Percentiles rank a stretch among this genome's conserved stretches.
phyloP scores from a whole-genome alignment of 2,113 vertebrate genomes.

The Cnemophilus loriae region DNA sequence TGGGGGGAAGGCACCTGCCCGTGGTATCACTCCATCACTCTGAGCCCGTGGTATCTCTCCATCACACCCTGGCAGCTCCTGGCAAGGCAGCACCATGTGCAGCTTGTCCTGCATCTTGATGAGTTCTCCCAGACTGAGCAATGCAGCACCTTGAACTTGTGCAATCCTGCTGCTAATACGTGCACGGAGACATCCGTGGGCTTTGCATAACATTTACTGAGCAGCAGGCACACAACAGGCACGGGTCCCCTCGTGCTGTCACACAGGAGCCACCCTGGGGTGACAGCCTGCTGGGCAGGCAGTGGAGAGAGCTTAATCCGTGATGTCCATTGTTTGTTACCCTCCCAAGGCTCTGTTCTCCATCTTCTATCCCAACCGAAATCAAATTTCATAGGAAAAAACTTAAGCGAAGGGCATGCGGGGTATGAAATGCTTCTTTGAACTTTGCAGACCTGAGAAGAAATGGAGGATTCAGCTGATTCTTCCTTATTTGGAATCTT shows the following conservation, averaged over 20 bases:
- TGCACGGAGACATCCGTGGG: not conserved
- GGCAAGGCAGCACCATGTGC: not conserved
- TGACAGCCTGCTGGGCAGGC: not conserved
- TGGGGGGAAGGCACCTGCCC: not conserved
- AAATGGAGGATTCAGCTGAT: not conserved
- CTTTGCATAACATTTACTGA: not conserved
- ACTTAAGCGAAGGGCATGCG: not conserved
- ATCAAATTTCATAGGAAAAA: not conserved
- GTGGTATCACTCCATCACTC: not conserved
- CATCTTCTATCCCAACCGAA: not conserved
- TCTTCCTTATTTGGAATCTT: not conserved
- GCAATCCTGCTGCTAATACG: not conserved
- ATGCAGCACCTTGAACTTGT: not conserved
- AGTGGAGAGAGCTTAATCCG: not conserved
- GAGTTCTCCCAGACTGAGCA: not conserved
- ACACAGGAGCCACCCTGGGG: not conserved
- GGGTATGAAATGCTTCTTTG: not conserved
- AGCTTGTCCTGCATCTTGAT: not conserved
- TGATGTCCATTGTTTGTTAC: not conserved
- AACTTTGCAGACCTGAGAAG: not conserved
- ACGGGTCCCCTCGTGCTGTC: not conserved
- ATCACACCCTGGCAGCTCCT: not conserved
- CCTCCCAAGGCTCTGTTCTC: not conserved
- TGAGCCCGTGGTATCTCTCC: not conserved
- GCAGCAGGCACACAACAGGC: not conserved